phyloP scores from a whole-genome alignment of 1,140 invertebrate species.

The Laupala kohalensis region DNA sequence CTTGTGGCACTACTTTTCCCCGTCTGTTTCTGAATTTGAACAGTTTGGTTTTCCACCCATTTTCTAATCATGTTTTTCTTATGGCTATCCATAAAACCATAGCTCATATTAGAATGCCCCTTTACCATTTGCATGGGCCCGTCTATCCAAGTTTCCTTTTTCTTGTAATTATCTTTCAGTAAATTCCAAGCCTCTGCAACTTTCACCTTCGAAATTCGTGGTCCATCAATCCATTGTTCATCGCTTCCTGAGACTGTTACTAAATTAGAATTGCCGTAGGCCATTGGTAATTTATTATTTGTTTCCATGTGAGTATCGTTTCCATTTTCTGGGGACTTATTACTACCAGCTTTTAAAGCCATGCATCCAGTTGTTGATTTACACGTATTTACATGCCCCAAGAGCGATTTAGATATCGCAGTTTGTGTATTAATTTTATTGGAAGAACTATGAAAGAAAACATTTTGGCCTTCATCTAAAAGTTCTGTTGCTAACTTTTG shows the following conservation, averaged over 20 bases:
- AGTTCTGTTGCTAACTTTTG: slow-evolving; percentile 22
- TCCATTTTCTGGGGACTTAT: slow-evolving; percentile 25
- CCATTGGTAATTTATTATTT: slow-evolving; percentile 28
- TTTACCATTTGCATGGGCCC: slow-evolving; percentile 50
- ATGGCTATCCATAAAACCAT: slow-evolving; percentile 80
- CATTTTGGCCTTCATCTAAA: slow-evolving; percentile 36
- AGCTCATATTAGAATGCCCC: slow-evolving; percentile 27
- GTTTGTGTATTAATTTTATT: not conserved
- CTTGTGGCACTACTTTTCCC: slow-evolving; percentile 9
- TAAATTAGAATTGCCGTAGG: not conserved
- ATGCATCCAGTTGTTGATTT: slow-evolving; percentile 20
- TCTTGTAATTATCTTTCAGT: slow-evolving; percentile 59
- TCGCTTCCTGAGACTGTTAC: slow-evolving; percentile 36
- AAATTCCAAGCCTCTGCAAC: slow-evolving; percentile 67
- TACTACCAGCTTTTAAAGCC: not conserved
- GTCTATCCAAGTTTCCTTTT: slow-evolving; percentile 89
- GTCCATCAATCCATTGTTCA: slow-evolving; percentile 93
- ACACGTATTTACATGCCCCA: slow-evolving; percentile 14
- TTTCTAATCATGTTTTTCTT: slow-evolving; percentile 86
- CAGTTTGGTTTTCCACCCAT: slow-evolving; percentile 84
- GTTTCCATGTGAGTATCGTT: not conserved
- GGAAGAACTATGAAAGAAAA: slow-evolving; percentile 27
- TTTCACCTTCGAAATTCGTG: slow-evolving; percentile 68
- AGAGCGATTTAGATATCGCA: not conserved
- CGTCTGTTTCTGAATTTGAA: slow-evolving; percentile 41